phyloP scores from a whole-genome alignment of 2,888 invertebrate species.

The Dastarcus helophoroides region DNA sequence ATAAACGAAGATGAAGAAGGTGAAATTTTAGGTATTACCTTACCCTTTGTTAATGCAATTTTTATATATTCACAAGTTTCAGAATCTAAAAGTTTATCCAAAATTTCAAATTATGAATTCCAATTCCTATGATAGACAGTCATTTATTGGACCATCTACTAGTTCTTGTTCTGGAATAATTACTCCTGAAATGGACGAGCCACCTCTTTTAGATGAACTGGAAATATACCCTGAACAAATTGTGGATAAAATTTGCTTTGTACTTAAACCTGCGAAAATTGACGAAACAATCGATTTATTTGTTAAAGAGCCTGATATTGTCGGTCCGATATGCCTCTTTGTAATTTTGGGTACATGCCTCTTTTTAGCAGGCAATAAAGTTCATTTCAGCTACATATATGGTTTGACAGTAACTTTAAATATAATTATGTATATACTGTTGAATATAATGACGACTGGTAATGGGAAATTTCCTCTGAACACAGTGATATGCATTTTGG shows the following conservation, averaged over 20 bases:
- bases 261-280: conserved; percentile 72
- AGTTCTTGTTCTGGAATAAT: too few species aligned
- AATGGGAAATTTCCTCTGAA: conserved; percentile 61
- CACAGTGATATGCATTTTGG: conserved; percentile 77
- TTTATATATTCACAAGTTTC: too few species aligned
- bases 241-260: conserved; percentile 77
- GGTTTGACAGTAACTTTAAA: conserved; percentile 85
- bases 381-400: conserved; percentile 89
- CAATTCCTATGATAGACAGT: too few species aligned
- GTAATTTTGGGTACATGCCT: conserved; percentile 55
- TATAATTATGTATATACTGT: conserved; percentile 74
- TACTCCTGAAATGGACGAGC: conserved; percentile 62
- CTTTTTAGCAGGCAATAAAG: conserved; percentile 63
- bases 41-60: too few species aligned
- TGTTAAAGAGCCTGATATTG: conserved; percentile 76
- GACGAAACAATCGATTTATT: conserved; percentile 62
- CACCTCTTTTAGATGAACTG: conserved; percentile 79
- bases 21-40: too few species aligned
- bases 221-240: conserved; percentile 86
- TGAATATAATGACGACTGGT: conserved; percentile 65
- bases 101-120: too few species aligned
- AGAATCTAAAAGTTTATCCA: too few species aligned
- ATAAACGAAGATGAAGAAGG: too few species aligned
- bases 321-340: conserved; percentile 87
- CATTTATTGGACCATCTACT: too few species aligned